phyloP scores from a whole-genome alignment of 2,797 vertebrate genomes.

The Intellagama lesueurii region DNA sequence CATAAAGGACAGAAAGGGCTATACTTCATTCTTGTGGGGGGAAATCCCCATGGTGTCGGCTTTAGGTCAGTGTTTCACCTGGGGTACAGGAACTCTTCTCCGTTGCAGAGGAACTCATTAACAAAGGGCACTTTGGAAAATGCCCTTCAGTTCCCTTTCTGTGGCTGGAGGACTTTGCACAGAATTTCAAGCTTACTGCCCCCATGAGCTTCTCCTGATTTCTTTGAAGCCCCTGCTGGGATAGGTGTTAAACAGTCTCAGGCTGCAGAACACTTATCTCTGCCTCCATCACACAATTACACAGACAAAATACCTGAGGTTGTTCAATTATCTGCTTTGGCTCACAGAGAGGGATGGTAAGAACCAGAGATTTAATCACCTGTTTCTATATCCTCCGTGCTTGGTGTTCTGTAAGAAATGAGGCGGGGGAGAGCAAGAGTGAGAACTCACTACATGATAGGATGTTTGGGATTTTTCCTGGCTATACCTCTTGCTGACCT shows the following conservation, averaged over 20 bases:
- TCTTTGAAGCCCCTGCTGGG: conserved; percentile 54
- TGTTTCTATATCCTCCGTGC: not conserved
- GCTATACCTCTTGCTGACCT: conserved; percentile 1
- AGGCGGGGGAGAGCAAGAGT: not conserved
- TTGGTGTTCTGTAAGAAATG: not conserved
- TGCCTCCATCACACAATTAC: not conserved
- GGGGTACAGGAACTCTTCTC: conserved; percentile 42
- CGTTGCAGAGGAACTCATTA: conserved; percentile 47
- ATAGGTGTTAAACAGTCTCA: not conserved
- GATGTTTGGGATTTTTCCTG: not conserved
- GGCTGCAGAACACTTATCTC: not conserved
- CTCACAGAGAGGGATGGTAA: rapidly evolving
- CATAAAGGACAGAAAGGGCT: conserved; percentile 1
- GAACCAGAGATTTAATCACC: not conserved
- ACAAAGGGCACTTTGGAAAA: conserved; percentile 54
- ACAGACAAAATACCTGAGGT: not conserved
- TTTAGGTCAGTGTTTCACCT: conserved; percentile 52
- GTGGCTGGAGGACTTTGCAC: conserved; percentile 32
- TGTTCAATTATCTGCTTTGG: conserved; percentile 4
- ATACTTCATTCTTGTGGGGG: conserved; percentile 52
- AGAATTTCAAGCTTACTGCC: conserved; percentile 18
- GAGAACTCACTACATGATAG: not conserved
- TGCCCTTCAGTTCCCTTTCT: conserved; percentile 54
- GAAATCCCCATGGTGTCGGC: conserved; percentile 48
- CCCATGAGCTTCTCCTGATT: conserved; percentile 18